phyloP scores from a whole-genome alignment of 2,113 vertebrate species.

The Rutilus rutilus region DNA sequence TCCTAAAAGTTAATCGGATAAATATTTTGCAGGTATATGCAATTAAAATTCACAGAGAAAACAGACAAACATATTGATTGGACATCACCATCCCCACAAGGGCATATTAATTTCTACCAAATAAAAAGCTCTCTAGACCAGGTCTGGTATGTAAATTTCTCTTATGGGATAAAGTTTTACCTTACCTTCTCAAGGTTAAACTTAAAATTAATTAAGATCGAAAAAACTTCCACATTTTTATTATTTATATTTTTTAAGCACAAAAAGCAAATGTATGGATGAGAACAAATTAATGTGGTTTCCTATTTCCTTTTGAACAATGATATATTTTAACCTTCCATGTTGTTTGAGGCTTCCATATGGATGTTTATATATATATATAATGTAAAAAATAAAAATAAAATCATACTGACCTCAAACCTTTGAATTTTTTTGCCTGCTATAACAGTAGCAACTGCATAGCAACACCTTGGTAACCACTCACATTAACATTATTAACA shows the following conservation, averaged over 20 bases:
- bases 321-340: conserved; percentile 35
- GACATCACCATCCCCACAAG: not conserved
- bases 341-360: not conserved
- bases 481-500: not conserved
- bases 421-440: too few relatives aligned
- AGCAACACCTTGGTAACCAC: not conserved
- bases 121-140: not conserved
- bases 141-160: not conserved
- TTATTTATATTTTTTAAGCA: not conserved
- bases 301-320: conserved; percentile 19
- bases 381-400: not conserved
- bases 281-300: not conserved
- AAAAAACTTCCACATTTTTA: too few relatives aligned
- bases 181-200: too few relatives aligned
- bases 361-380: too few relatives aligned
- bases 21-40: not conserved
- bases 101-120: not conserved
- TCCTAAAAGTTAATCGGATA: not conserved
- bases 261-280: not conserved
- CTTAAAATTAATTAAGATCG: too few relatives aligned
- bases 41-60: not conserved
- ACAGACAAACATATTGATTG: not conserved
- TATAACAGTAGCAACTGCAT: not conserved
- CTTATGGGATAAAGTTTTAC: too few relatives aligned
- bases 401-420: not conserved